These are phyloP conservation scores for Thysanoteuthis rhombus DNA, from an alignment of 2,888 invertebrate genomes.

Conservation along the genomic window DNA sequence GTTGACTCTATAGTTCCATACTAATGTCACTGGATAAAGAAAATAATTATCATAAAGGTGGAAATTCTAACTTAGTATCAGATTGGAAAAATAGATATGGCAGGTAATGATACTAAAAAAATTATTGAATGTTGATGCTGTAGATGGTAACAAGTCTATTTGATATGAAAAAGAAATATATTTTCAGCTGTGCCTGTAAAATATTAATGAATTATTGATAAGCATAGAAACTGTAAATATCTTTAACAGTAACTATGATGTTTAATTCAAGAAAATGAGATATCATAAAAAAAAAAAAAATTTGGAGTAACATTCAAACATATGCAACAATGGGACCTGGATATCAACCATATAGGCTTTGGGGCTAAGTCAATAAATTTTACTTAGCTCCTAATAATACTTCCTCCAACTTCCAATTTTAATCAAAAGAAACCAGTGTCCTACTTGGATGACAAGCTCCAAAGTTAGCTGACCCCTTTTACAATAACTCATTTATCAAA, in stretches of 20 bases:
- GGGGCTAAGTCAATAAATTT: background rate
- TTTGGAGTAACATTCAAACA: background rate
- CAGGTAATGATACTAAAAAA: background rate
- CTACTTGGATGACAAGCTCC: background rate
- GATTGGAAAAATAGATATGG: background rate
- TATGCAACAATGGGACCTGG: background rate
- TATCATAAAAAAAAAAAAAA: background rate
- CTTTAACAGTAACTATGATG: background rate
- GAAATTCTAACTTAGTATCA: no score
- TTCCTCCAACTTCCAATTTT: background rate
- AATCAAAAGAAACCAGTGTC: background rate
- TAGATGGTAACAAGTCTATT: background rate
- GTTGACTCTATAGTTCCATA: background rate
- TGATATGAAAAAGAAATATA: background rate
- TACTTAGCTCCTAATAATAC: background rate
- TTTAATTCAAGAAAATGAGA: background rate
- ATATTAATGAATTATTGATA: background rate
- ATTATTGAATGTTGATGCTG: background rate
- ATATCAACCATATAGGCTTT: background rate
- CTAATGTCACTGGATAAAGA: background rate
- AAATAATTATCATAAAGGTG: background rate
- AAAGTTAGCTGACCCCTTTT: background rate
- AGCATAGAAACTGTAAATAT: background rate
- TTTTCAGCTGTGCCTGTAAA: no score
- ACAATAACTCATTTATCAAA: background rate